Evolutionary conservation across 2,797 vertebrate genomes (phyloP).

Genomic region (Eutrigla gurnardus): DNA sequence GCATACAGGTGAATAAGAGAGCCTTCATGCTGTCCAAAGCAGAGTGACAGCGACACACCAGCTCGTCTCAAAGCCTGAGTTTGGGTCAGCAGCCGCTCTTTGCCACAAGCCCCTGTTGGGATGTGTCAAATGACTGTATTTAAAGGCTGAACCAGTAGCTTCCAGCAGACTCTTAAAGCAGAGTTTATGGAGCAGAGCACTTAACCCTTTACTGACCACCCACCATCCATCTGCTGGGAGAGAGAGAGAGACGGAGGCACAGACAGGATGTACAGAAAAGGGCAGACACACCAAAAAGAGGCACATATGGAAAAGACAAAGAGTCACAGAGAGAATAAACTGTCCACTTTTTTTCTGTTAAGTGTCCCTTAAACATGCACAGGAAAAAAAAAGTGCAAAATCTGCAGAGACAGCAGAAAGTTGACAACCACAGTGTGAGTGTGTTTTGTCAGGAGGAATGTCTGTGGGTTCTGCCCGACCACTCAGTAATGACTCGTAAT

Average conservation of each 20-base stretch:
- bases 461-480: conserved; percentile 55
- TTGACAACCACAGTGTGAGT: conserved; percentile 65
- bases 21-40: conserved; percentile 84
- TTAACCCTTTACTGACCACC: conserved; percentile 90
- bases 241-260: conserved; percentile 9
- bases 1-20: conserved; percentile 79
- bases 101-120: conserved; percentile 74
- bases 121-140: conserved; percentile 87
- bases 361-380: conserved; percentile 47
- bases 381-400: conserved; percentile 46
- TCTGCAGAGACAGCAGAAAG: conserved; percentile 62
- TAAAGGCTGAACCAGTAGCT: conserved; percentile 90
- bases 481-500: conserved; percentile 61
- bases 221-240: conserved; percentile 40
- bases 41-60: conserved; percentile 57
- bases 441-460: conserved; percentile 67
- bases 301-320: conserved; percentile 42
- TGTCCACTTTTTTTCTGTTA: conserved; percentile 36
- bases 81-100: conserved; percentile 59
- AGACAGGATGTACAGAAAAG: conserved; percentile 33
- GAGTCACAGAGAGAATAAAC: conserved; percentile 23
- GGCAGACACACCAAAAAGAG: conserved; percentile 2
- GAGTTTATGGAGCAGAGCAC: conserved; percentile 83
- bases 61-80: conserved; percentile 46
- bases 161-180: conserved; percentile 84